phyloP scores from a whole-genome alignment of 1,140 invertebrate species.

The Penaeus vannamei region DNA sequence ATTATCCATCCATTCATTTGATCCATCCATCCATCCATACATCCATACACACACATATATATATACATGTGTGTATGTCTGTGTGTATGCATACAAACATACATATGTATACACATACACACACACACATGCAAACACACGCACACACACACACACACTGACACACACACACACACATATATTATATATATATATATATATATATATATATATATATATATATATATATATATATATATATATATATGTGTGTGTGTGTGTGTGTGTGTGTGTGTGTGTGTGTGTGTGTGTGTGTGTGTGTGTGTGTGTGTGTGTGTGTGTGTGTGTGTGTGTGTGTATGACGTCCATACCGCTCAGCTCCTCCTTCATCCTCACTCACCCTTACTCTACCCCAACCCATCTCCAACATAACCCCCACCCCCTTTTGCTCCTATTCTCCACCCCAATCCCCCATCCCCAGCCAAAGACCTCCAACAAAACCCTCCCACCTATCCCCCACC shows the following conservation, averaged over 20 bases:
- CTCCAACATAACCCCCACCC: not conserved
- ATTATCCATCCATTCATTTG: not conserved
- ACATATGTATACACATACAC: conserved; percentile 24
- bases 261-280: no score
- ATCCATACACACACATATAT: not conserved
- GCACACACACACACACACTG: not conserved
- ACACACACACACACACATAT: not conserved
- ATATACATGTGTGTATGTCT: not conserved
- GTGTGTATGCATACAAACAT: not conserved
- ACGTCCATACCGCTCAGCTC: no score
- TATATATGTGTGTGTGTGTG: no score
- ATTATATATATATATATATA: conserved; percentile 14
- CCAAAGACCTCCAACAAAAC: no score
- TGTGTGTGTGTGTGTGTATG: no score
- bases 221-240: not conserved
- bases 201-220: conserved; percentile 7
- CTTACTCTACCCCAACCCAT: not conserved
- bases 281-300: no score
- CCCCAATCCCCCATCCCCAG: no score
- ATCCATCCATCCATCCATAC: not conserved
- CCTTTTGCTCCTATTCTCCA: not conserved
- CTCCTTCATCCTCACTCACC: not conserved
- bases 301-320: no score
- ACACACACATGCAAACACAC: not conserved
- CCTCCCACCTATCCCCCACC: no score